These are phyloP conservation scores for Syrrhaptes paradoxus DNA, from an alignment of 2,113 vertebrate species.

Conservation along the genomic window DNA sequence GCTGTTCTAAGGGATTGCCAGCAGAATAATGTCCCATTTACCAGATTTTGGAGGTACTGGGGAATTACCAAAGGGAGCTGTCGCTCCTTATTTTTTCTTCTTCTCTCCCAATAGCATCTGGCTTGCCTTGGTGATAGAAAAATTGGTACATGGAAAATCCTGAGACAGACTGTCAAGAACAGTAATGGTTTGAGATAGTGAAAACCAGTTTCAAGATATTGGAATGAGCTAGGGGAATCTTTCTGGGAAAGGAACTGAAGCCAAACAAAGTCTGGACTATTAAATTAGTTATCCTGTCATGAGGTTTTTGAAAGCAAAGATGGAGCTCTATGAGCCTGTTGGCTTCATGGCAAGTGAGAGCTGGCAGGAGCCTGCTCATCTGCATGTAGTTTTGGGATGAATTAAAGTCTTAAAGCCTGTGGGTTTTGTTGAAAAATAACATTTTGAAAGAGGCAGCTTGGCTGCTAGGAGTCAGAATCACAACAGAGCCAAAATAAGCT, in stretches of 20 bases:
- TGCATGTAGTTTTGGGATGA: conserved; percentile 41
- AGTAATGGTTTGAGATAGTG: background rate
- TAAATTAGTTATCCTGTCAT: conserved; percentile 47
- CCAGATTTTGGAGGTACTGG: background rate
- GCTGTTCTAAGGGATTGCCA: background rate
- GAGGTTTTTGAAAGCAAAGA: conserved; percentile 41
- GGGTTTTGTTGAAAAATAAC: conserved; percentile 43
- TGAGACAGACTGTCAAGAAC: background rate
- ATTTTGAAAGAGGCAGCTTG: conserved; percentile 34
- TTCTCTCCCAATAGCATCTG: background rate
- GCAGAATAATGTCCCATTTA: background rate
- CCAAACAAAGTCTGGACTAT: conserved; percentile 4
- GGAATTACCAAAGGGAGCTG: background rate
- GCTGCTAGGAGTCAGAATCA: conserved; percentile 2
- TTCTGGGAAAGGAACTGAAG: conserved; percentile 12
- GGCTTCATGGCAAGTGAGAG: conserved; percentile 25
- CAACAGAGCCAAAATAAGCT: conserved; percentile 44
- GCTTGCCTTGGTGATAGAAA: background rate
- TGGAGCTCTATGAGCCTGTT: conserved; percentile 15
- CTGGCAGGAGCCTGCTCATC: conserved; percentile 45
- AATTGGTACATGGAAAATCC: background rate
- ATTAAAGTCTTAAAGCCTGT: conserved; percentile 28
- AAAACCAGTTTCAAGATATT: background rate
- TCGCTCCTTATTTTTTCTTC: background rate
- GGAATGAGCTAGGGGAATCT: background rate